Conservation (phyloP, 2,113 vertebrate species). For the Eubucco bourcierii region DNA sequence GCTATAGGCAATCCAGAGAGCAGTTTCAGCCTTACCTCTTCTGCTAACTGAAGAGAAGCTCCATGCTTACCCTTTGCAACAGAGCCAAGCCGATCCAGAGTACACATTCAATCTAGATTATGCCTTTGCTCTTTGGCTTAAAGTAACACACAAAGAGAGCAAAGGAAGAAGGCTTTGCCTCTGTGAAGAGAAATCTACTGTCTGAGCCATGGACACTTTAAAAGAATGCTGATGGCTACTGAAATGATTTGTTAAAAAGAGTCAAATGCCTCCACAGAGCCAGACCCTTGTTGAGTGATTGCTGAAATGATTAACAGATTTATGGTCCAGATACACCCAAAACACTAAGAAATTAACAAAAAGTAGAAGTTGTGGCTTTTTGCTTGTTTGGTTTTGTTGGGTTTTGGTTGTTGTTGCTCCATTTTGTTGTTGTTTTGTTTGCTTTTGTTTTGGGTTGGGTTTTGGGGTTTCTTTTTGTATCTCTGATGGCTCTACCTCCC, state of each 20-base stretch:
- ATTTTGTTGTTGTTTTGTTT: too few relatives aligned
- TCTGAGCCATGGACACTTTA: not conserved
- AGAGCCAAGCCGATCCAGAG: not conserved
- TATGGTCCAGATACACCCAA: not conserved
- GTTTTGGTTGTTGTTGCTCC: accelerated
- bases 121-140: slow-evolving; percentile 12
- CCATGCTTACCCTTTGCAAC: not conserved
- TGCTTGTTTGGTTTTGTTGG: too few relatives aligned
- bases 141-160: not conserved
- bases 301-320: not conserved
- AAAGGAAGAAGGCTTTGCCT: not conserved
- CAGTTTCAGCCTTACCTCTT: not conserved
- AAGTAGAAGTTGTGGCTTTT: accelerated
- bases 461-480: not conserved
- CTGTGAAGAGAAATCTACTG: not conserved
- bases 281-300: not conserved
- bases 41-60: slow-evolving; percentile 28
- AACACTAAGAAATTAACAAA: not conserved
- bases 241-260: not conserved
- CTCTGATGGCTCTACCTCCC: not conserved
- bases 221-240: not conserved
- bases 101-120: not conserved
- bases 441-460: too few relatives aligned
- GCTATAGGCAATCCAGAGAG: not conserved
- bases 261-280: not conserved